These are phyloP conservation scores for Notothenia coriiceps DNA, from an alignment of 2,113 vertebrate species.

Conservation along the genomic window DNA sequence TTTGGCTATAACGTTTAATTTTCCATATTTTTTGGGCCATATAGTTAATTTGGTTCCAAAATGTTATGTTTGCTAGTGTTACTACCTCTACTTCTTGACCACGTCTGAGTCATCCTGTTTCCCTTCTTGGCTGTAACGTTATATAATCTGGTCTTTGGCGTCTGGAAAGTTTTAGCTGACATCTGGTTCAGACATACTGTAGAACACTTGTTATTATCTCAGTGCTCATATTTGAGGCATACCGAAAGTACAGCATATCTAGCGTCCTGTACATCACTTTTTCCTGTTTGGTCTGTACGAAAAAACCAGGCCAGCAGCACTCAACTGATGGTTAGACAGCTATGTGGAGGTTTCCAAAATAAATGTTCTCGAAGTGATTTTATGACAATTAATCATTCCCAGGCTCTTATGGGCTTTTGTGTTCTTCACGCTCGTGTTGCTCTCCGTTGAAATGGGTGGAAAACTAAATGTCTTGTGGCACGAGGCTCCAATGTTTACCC, in stretches of 20 bases:
- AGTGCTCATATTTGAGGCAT: slow-evolving; percentile 25
- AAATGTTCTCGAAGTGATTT: slow-evolving; percentile 2
- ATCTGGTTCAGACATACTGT: slow-evolving; percentile 14
- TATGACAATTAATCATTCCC: background rate
- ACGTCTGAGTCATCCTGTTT: background rate
- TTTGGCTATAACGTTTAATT: background rate
- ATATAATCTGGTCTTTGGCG: slow-evolving; percentile 7
- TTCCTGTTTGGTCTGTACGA: background rate
- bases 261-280: background rate
- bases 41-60: background rate
- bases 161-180: slow-evolving; percentile 23
- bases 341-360: slow-evolving; percentile 34
- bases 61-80: background rate
- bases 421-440: background rate
- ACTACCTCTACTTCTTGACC: background rate
- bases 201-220: slow-evolving; percentile 1
- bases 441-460: slow-evolving; percentile 32
- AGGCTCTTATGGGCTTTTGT: slow-evolving; percentile 1
- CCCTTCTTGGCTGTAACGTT: slow-evolving; percentile 7
- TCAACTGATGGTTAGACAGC: slow-evolving; percentile 2
- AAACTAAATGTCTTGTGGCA: slow-evolving; percentile 31
- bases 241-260: slow-evolving; percentile 29
- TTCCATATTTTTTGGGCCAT: background rate
- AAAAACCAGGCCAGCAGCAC: background rate
- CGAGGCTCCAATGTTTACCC: slow-evolving; percentile 13